Percentiles rank a stretch among this genome's conserved stretches.
Evolutionary conservation across 2,888 invertebrate species (phyloP).

Genomic region (Amiota communis): DNA sequence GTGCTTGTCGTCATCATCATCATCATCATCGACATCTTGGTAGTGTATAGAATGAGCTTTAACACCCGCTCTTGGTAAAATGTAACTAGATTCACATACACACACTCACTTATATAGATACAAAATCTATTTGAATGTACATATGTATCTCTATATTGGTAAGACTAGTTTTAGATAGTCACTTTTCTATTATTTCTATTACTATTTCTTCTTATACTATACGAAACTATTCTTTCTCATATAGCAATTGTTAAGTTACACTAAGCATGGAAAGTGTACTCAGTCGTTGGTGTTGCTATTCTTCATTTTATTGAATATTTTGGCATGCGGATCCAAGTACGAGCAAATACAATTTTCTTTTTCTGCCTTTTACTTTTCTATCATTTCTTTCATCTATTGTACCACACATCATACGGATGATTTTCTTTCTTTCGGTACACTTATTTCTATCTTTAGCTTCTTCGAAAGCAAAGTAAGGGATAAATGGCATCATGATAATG

Average conservation of each 20-base stretch:
- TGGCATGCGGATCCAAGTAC: conserved; percentile 33
- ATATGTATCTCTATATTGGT: conserved; percentile 10
- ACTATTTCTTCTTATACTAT: neutral
- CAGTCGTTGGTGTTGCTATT: conserved; percentile 15
- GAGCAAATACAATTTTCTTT: neutral
- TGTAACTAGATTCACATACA: neutral
- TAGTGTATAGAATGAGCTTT: conserved; percentile 8
- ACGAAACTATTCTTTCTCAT: neutral
- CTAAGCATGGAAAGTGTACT: neutral
- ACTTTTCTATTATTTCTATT: conserved; percentile 11
- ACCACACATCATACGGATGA: no score
- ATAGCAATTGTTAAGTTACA: conserved; percentile 6
- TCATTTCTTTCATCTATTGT: neutral
- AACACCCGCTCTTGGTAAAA: conserved; percentile 22
- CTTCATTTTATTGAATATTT: conserved; percentile 23
- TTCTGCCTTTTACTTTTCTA: neutral
- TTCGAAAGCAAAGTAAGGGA: no score
- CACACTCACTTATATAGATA: neutral
- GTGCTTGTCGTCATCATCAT: conserved; percentile 3
- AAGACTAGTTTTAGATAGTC: conserved; percentile 29
- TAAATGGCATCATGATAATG: neutral
- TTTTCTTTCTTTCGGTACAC: no score
- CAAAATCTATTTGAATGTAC: neutral
- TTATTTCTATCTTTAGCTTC: no score
- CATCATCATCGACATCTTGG: neutral